Conservation (phyloP, 2,888 invertebrate genomes). For the Bellardia pandia region DNA sequence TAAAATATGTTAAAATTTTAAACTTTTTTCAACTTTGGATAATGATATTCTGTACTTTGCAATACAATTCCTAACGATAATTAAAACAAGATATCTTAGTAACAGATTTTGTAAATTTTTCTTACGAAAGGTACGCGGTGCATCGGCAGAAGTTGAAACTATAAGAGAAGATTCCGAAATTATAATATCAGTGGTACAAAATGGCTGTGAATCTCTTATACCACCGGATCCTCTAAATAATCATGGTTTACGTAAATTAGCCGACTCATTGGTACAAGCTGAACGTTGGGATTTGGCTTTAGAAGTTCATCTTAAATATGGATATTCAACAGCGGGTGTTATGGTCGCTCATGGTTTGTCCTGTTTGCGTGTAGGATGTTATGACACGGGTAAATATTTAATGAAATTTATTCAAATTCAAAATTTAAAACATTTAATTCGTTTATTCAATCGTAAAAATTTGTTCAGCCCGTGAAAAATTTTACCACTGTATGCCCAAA, state of each 20-base stretch:
- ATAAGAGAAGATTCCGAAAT: constrained; percentile 87
- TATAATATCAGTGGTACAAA: constrained; percentile 85
- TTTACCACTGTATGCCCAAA: constrained; percentile 82
- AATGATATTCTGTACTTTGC: too few relatives aligned
- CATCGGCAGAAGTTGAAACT: constrained; percentile 86
- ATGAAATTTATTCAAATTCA: background rate
- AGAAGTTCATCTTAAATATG: constrained; percentile 94
- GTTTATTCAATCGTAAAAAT: background rate
- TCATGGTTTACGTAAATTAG: constrained; percentile 88
- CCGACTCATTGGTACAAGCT: constrained; percentile 90
- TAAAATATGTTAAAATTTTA: too few relatives aligned
- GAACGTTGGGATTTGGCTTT: constrained; percentile 94
- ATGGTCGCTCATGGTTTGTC: constrained; percentile 95
- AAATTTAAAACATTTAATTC: background rate
- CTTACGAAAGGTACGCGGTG: constrained; percentile 79
- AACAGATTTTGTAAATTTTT: background rate
- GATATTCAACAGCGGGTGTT: constrained; percentile 90
- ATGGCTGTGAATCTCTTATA: constrained; percentile 84
- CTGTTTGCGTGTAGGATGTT: constrained; percentile 91
- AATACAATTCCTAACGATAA: too few relatives aligned
- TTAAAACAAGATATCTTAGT: too few relatives aligned
- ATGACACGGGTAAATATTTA: constrained; percentile 87
- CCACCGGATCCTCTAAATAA: constrained; percentile 81
- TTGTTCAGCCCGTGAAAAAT: constrained; percentile 81
- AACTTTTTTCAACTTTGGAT: too few relatives aligned